Conservation (phyloP, 2,797 vertebrate species). For the Cyprinodon diabolis region DNA sequence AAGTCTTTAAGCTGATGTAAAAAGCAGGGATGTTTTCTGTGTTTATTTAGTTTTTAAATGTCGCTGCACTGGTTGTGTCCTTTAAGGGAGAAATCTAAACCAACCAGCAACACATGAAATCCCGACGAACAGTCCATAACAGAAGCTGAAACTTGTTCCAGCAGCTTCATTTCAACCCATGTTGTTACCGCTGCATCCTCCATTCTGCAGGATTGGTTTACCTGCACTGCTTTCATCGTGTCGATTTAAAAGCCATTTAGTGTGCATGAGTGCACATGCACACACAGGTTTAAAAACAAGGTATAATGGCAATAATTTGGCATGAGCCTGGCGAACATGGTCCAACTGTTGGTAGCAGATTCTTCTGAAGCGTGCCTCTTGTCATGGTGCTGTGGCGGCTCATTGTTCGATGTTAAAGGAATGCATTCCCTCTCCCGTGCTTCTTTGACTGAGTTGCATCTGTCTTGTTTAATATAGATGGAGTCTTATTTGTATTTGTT, state of each 20-base stretch:
- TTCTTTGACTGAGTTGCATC: slow-evolving; percentile 47
- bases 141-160: slow-evolving; percentile 9
- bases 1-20: slow-evolving; percentile 69
- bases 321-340: slow-evolving; percentile 42
- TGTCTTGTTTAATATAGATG: slow-evolving; percentile 10
- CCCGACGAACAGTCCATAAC: slow-evolving; percentile 23
- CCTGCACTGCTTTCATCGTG: slow-evolving; percentile 33
- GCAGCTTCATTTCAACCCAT: slow-evolving; percentile 14
- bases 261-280: slow-evolving; percentile 9
- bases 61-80: slow-evolving; percentile 61
- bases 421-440: slow-evolving; percentile 23
- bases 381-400: slow-evolving; percentile 53
- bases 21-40: slow-evolving; percentile 52
- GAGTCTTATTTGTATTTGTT: slow-evolving; percentile 34
- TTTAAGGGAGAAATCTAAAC: slow-evolving; percentile 38
- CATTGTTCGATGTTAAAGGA: slow-evolving; percentile 44
- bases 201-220: slow-evolving; percentile 34
- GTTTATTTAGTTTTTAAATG: slow-evolving; percentile 58
- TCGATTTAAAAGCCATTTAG: slow-evolving; percentile 56
- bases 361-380: slow-evolving; percentile 30
- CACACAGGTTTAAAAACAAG: slow-evolving; percentile 45
- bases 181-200: slow-evolving; percentile 26
- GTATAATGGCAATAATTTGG: slow-evolving; percentile 79
- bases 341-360: slow-evolving; percentile 55
- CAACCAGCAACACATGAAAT: slow-evolving; percentile 61